phyloP scores from a whole-genome alignment of 2,113 vertebrate genomes.

The Proterorhinus semilunaris region DNA sequence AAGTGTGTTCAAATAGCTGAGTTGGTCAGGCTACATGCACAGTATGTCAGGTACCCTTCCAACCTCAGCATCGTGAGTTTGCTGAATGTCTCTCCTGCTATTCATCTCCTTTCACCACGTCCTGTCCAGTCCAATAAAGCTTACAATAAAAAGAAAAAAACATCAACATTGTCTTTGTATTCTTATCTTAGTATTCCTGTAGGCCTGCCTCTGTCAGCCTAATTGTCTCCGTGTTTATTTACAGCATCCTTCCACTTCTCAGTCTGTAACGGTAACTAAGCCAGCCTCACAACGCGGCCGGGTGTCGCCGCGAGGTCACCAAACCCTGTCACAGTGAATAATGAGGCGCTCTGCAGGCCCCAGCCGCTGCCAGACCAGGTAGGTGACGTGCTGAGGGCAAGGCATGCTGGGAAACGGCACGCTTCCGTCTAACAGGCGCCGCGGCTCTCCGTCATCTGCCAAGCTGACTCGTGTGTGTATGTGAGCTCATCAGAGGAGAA shows the following conservation, averaged over 20 bases:
- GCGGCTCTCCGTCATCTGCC: slow-evolving; percentile 58
- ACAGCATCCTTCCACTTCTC: slow-evolving; percentile 5
- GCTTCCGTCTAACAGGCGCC: slow-evolving; percentile 42
- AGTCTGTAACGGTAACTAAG: slow-evolving; percentile 30
- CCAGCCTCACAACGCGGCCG: slow-evolving; percentile 39
- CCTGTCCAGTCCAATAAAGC: no score
- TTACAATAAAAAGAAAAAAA: background rate
- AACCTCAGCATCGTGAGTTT: no score
- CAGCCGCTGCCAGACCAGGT: slow-evolving; percentile 54
- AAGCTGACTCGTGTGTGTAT: slow-evolving; percentile 34
- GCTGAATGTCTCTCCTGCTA: no score
- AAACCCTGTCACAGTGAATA: slow-evolving; percentile 71
- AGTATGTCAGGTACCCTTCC: no score
- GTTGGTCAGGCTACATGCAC: no score
- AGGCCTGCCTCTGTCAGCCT: background rate
- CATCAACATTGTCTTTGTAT: background rate
- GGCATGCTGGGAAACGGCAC: slow-evolving; percentile 63
- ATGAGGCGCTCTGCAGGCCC: slow-evolving; percentile 57
- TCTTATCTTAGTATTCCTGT: background rate
- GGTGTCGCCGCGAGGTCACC: slow-evolving; percentile 51
- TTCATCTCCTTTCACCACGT: no score
- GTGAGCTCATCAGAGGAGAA: slow-evolving; percentile 36
- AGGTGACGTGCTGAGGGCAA: slow-evolving; percentile 66
- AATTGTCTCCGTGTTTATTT: slow-evolving; percentile 25
- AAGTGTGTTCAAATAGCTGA: no score